phyloP scores from a whole-genome alignment of 1,140 invertebrate species.

The Pseudoatta argentina region DNA sequence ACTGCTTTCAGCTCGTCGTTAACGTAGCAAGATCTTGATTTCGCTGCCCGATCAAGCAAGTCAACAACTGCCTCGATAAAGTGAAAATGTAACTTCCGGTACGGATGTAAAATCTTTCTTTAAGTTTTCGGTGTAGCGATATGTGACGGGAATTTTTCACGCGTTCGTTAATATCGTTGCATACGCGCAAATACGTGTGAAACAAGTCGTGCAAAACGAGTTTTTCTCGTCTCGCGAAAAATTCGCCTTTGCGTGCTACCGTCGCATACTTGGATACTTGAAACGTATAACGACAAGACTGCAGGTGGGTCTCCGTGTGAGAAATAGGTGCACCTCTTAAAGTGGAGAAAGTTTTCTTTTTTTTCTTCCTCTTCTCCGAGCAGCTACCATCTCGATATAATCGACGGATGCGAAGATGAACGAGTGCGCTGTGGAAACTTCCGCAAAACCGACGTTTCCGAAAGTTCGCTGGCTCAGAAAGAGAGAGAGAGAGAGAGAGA shows the following conservation, averaged over 20 bases:
- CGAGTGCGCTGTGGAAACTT: conserved; percentile 29
- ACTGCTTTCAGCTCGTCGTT: background rate
- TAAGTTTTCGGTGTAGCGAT: background rate
- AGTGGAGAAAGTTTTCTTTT: conserved; percentile 64
- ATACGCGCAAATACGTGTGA: conserved; percentile 14
- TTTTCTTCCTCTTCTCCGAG: conserved; percentile 13
- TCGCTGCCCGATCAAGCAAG: background rate
- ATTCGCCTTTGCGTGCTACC: conserved; percentile 47
- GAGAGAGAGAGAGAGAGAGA: background rate
- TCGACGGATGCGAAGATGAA: conserved; percentile 42
- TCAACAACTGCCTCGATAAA: background rate
- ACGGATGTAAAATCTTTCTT: background rate
- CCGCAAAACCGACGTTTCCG: conserved; percentile 23
- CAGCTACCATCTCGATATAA: conserved; percentile 22
- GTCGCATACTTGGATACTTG: conserved; percentile 58
- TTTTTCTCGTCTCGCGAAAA: conserved; percentile 50
- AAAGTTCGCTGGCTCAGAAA: background rate
- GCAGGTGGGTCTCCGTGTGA: conserved; percentile 39
- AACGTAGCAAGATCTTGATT: conserved; percentile 3
- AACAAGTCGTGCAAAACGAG: conserved; percentile 6
- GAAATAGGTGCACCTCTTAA: conserved; percentile 58
- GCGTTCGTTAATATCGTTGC: conserved; percentile 57
- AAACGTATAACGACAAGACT: conserved; percentile 57
- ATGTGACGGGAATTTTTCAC: conserved; percentile 40
- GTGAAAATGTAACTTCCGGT: conserved; percentile 14